Evolutionary conservation across 2,797 vertebrate species (phyloP), one percentile per base, ranked within the genome.

Genomic region (Sebastes minor): DNA sequence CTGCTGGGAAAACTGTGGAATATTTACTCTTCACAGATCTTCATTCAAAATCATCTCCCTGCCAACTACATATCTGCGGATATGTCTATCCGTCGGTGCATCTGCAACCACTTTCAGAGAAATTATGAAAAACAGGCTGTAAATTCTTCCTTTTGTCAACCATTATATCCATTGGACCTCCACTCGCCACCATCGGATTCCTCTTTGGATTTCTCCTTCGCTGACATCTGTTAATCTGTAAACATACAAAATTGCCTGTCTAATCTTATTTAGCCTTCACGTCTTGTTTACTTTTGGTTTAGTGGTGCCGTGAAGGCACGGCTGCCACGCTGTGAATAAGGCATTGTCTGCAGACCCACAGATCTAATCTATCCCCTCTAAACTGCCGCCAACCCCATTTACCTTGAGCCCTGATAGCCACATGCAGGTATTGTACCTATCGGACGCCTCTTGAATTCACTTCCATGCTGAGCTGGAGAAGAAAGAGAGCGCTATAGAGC

Each of bases 201-300:
- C 74, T 61, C 64, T 74, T 69, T 66, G 68, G 70, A 49, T 83
- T 82, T 67, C 72, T 76, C 65, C 72, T 73, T 32, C 52, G 1
- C 80, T 78, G 76, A 86, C 88, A 91, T 92, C 87, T 91, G 91
- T 82, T 92, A 68, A 91, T 92, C 79, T 88, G 80, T 88, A 92
- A 94, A 94, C 92, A 92, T 79, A 84, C 72, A 92, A 91, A 92
- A 91, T 91, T 91, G 89, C 84, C 88, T 80, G 83, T 91, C 83
- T 93, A 92, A 94, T 93, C 92, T 86, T 78, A 93, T 93, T 94
- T 92, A 87, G 87, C 82, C 77, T 83, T 77, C 75, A 80, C 52
- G 73, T 89, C 89, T 92, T 94, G 92, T 94, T 94, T 94, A 92
- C 88, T 92, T 90, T 93, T 89, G 76, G 67, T 88, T 91, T 83